These are phyloP conservation scores for Marisa cornuarietis DNA, from an alignment of 1,140 invertebrate genomes.

Conservation along the genomic window DNA sequence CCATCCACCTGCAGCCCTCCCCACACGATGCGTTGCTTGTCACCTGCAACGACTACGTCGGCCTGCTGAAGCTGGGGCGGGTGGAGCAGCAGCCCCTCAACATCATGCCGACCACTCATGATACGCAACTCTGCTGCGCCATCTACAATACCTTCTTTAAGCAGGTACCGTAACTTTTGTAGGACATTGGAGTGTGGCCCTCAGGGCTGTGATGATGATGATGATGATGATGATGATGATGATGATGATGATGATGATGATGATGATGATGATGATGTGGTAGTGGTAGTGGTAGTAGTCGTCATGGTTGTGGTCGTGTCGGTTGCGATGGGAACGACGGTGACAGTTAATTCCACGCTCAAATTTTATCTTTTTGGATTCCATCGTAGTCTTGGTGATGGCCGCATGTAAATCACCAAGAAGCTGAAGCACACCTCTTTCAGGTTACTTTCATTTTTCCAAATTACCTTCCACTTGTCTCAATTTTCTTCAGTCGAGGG, in stretches of 20 bases:
- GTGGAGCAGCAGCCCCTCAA: conserved; percentile 29
- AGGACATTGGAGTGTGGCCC: neutral
- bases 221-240: neutral
- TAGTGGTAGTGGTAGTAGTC: neutral
- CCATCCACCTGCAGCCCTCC: conserved; percentile 55
- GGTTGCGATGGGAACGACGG: neutral
- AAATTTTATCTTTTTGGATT: too few relatives aligned
- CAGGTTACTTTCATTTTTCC: too few relatives aligned
- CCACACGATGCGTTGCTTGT: conserved; percentile 57
- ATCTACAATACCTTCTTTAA: conserved; percentile 64
- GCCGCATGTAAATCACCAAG: too few relatives aligned
- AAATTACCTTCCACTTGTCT: too few relatives aligned
- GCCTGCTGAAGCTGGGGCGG: conserved; percentile 58
- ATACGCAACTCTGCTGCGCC: conserved; percentile 62
- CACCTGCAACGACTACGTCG: conserved; percentile 65
- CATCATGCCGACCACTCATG: conserved; percentile 52
- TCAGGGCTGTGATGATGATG: neutral
- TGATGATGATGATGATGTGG: too few relatives aligned
- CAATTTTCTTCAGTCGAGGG: too few relatives aligned
- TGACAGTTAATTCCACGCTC: too few relatives aligned
- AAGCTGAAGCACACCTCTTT: too few relatives aligned
- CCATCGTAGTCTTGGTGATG: too few relatives aligned
- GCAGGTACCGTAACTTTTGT: conserved; percentile 49
- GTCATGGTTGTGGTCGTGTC: neutral
- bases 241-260: too few relatives aligned